Conservation (phyloP, 2,797 vertebrate genomes). For the Strix occidentalis region DNA sequence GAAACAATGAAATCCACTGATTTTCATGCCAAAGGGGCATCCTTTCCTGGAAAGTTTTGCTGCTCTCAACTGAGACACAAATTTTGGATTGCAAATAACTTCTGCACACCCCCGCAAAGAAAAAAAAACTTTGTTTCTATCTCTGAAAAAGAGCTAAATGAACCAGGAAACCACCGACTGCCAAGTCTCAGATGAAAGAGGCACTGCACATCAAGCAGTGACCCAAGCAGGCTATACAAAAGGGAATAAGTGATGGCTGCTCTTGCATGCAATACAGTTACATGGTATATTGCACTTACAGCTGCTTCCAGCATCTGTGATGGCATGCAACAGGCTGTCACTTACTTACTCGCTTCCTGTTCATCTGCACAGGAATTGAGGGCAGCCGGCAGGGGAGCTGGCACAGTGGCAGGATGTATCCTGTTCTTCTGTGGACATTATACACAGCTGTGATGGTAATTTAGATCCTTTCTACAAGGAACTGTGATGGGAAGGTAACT, state of each 20-base stretch:
- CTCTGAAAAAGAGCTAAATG: neutral
- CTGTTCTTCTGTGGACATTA: neutral
- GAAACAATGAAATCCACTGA: neutral
- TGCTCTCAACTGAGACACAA: neutral
- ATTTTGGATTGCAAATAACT: neutral
- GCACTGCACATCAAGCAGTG: neutral
- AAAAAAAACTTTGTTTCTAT: neutral
- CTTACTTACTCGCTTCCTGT: neutral
- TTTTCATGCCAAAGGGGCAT: constrained; percentile 11
- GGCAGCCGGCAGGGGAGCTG: neutral
- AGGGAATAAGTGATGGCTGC: neutral
- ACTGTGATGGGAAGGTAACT: neutral
- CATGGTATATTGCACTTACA: neutral
- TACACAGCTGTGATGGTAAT: neutral
- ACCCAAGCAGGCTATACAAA: neutral
- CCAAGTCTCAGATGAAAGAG: constrained; percentile 13
- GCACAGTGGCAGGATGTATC: neutral
- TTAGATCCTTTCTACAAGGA: neutral
- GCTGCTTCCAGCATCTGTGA: neutral
- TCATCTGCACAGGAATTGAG: neutral
- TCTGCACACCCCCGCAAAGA: neutral
- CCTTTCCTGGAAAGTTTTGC: constrained; percentile 34
- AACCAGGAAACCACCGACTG: neutral
- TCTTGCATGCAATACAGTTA: neutral
- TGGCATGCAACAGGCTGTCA: neutral